Evolutionary conservation across 2,113 vertebrate genomes (phyloP).

Genomic region (Hassar affinis): DNA sequence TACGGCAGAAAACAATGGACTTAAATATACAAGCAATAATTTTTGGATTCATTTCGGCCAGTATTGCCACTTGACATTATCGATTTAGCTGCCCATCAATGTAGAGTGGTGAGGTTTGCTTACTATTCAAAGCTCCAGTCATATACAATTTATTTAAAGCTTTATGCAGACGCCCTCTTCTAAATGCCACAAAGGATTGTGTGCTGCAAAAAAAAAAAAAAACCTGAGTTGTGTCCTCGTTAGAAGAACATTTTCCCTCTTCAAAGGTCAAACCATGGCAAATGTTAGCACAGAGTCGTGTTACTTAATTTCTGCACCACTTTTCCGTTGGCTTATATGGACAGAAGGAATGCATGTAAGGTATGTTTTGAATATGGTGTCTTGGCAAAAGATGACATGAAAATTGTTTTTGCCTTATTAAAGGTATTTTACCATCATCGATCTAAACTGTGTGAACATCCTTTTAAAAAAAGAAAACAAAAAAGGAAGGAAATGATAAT

Average conservation of each 20-base stretch:
- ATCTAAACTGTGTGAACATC: not conserved
- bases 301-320: not conserved
- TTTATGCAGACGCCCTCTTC: constrained; percentile 31
- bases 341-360: not conserved
- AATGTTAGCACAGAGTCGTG: not conserved
- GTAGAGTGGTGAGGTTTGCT: not conserved
- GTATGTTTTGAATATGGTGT: not conserved
- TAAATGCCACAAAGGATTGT: not conserved
- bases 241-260: not conserved
- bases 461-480: not conserved
- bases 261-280: not conserved
- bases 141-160: not conserved
- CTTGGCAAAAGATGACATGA: not conserved
- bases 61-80: not conserved
- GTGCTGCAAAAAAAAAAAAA: not conserved
- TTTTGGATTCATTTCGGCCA: not conserved
- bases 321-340: not conserved
- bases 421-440: not conserved
- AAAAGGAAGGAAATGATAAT: not conserved
- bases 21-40: constrained; percentile 30
- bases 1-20: not conserved
- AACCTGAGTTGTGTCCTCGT: not conserved
- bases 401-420: not conserved
- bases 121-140: not conserved
- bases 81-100: not conserved